phyloP scores from a whole-genome alignment of 2,888 invertebrate species.

The Microchrysa polita region DNA sequence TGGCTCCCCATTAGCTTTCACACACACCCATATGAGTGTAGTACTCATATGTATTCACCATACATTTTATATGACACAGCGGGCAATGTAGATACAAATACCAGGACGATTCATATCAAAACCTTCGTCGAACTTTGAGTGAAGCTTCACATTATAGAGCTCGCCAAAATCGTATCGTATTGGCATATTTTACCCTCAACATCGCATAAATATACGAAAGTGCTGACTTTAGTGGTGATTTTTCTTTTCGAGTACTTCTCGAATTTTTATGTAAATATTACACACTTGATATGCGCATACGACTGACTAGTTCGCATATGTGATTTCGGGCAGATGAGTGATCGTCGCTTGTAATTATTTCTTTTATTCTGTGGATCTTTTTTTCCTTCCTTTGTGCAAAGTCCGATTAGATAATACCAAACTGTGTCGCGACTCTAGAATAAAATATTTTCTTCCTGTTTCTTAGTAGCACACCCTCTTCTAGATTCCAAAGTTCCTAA shows the following conservation, averaged over 20 bases:
- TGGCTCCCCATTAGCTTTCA: slow-evolving; percentile 25
- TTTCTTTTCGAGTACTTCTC: slow-evolving; percentile 11
- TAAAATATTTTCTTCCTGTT: no score
- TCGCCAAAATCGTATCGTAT: slow-evolving; percentile 1
- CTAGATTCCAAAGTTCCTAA: no score
- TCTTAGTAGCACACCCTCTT: no score
- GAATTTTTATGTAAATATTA: background rate
- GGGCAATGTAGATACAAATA: no score
- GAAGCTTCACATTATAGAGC: slow-evolving; percentile 5
- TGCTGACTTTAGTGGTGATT: slow-evolving; percentile 4
- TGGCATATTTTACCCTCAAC: background rate
- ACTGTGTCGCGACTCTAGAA: background rate
- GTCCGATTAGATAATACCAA: slow-evolving; percentile 22
- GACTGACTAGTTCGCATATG: slow-evolving; percentile 9
- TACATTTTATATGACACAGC: no score
- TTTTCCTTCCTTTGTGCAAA: no score
- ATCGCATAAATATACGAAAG: background rate
- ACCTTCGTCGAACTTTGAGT: slow-evolving; percentile 11
- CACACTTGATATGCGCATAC: background rate
- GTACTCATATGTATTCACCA: slow-evolving; percentile 6
- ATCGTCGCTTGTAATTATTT: slow-evolving; percentile 4
- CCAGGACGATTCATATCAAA: background rate
- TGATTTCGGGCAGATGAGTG: background rate
- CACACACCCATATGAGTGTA: slow-evolving; percentile 6
- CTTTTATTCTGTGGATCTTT: background rate